Percentiles rank a stretch among this genome's conserved stretches.
Evolutionary conservation across 1,140 invertebrate genomes (phyloP).

Genomic region (Pseudoatta argentina): DNA sequence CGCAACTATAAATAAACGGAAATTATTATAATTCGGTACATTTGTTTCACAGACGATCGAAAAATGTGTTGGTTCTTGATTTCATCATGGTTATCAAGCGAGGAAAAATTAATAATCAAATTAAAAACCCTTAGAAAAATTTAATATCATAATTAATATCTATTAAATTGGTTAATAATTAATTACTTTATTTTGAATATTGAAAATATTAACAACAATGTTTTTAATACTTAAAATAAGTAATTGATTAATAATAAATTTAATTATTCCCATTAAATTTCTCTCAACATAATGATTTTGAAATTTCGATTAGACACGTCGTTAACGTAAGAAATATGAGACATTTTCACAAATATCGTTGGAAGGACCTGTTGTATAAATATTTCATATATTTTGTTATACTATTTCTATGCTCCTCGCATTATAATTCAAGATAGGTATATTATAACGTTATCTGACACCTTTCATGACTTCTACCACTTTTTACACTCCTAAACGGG

Average conservation of each 20-base stretch:
- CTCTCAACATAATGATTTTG: background rate
- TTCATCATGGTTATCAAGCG: background rate
- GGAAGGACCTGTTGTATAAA: slow-evolving; percentile 82
- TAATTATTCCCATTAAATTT: too few relatives aligned
- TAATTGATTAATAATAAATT: too few relatives aligned
- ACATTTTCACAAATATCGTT: slow-evolving; percentile 76
- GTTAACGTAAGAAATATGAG: background rate
- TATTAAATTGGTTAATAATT: too few relatives aligned
- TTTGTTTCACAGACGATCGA: background rate
- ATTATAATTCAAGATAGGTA: slow-evolving; percentile 71
- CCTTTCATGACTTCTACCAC: slow-evolving; percentile 67
- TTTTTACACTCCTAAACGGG: slow-evolving; percentile 68
- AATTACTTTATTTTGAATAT: too few relatives aligned
- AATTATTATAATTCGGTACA: background rate
- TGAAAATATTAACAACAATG: too few relatives aligned
- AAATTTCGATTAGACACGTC: background rate
- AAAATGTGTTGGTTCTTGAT: background rate
- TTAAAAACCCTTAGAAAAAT: too few relatives aligned
- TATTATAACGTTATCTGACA: slow-evolving; percentile 69
- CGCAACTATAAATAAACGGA: background rate
- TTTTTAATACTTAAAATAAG: too few relatives aligned
- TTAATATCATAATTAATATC: too few relatives aligned
- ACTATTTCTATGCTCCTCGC: slow-evolving; percentile 85
- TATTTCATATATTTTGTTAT: slow-evolving; percentile 87
- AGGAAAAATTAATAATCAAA: background rate